Evolutionary conservation across 2,113 vertebrate species (phyloP), one percentile per base, ranked within the genome.

Genomic region (Cettia cetti): DNA sequence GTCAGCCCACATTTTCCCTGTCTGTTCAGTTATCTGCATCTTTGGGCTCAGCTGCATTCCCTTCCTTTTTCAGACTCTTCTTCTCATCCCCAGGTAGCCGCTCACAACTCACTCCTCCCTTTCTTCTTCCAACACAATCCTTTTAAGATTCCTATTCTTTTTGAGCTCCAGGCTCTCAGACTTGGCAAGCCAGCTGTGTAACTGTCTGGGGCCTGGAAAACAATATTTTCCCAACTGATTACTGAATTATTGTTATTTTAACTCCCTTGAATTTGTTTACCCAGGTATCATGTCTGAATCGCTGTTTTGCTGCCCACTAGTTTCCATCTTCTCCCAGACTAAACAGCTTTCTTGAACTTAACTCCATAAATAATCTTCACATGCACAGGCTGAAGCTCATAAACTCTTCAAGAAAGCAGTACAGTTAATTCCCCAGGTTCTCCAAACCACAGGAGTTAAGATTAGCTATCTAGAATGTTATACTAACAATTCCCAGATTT

Each of bases 101-200:
- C 64, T 95, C 40, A 49, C 61, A 91, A 35, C 57, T 61, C 70
- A 82, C 74, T 82, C 84, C 69, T 92, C 88, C 61, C 37, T 79
- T 79, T 65, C 81, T 72, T 85, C 35, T 92, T 94, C 84, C 81
- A 85, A 30, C 6, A 1, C 39, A 64, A 33, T 44, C 54, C 40
- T 82, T 91, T 76, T 86, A 68, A 86, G 52, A 68, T 89, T 84
- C 65, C 39, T 44, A 49, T 71, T 89, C 86, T 75, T 92, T 97
- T 96, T 95, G 91, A 94, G 95, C 92, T 96, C 78, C 45, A 61
- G 77, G 72, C 81, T 91, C 80, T 84, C 91, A 87, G 81, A 71
- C 69, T 95, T 94, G 95, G 94, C 94, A 79, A 84, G 40, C 35
- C 77, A 91, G 60, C 69, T 91, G 44, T 60, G 44, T 31, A 76